Conservation (phyloP, 2,888 invertebrate species). For the Tetranychus piercei region DNA sequence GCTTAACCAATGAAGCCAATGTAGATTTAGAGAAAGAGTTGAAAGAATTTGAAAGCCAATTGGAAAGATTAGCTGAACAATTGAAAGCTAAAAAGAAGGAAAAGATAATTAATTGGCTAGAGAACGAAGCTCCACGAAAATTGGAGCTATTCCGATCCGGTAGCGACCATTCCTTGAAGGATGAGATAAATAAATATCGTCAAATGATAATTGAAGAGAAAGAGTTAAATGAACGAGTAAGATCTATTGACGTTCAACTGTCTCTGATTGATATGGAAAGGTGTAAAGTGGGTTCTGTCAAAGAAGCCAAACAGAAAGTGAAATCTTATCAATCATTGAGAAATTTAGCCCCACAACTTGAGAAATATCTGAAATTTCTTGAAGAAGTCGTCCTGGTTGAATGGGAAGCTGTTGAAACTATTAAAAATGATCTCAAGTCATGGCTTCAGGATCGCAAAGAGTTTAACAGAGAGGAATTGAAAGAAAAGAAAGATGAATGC, state of each 20-base stretch:
- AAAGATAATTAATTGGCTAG: neutral
- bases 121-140: neutral
- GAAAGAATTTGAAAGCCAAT: neutral
- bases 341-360: neutral
- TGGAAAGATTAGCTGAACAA: neutral
- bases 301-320: neutral
- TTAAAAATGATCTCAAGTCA: neutral
- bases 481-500: neutral
- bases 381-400: neutral
- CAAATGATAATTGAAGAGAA: neutral
- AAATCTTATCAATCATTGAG: neutral
- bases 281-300: neutral
- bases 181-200: neutral
- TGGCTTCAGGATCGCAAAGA: neutral
- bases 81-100: slow-evolving; percentile 7
- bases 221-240: neutral
- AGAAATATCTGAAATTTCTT: neutral
- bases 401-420: neutral
- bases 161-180: slow-evolving; percentile 5
- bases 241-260: neutral
- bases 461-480: neutral
- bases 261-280: slow-evolving; percentile 6
- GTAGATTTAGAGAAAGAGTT: slow-evolving; percentile 7
- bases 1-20: neutral
- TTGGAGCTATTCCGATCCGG: neutral